phyloP scores from a whole-genome alignment of 2,797 vertebrate genomes.

The Triplophysa bombifrons region DNA sequence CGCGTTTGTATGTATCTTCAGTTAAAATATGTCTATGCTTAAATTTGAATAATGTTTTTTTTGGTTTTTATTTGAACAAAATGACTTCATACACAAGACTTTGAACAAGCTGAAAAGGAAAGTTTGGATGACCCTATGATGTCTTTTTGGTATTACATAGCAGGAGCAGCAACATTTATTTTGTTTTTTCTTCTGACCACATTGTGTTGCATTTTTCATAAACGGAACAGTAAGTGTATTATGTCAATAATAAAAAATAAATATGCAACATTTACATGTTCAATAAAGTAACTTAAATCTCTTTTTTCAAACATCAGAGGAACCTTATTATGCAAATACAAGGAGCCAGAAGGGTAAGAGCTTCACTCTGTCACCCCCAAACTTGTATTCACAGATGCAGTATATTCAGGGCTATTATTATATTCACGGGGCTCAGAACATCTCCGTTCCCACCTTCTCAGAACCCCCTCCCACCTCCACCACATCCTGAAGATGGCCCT shows the following conservation, averaged over 20 bases:
- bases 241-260: background rate
- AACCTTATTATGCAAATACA: slow-evolving; percentile 5
- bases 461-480: background rate
- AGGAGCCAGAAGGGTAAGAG: slow-evolving; percentile 4
- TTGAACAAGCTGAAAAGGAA: background rate
- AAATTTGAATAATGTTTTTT: background rate
- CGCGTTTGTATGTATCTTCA: background rate
- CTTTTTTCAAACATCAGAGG: background rate
- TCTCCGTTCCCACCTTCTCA: background rate
- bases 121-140: background rate
- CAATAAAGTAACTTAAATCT: background rate
- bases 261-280: background rate
- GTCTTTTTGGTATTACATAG: slow-evolving; percentile 11
- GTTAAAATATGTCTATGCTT: background rate
- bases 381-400: background rate
- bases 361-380: background rate
- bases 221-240: slow-evolving; percentile 21
- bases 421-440: background rate
- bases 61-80: background rate
- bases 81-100: background rate
- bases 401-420: background rate
- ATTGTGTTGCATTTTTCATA: slow-evolving; percentile 11
- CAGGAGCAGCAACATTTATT: slow-evolving; percentile 16
- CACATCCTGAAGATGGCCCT: background rate
- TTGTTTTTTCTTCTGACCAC: background rate